Conservation (phyloP, 2,888 invertebrate genomes). For the Isotomurus palustris region DNA sequence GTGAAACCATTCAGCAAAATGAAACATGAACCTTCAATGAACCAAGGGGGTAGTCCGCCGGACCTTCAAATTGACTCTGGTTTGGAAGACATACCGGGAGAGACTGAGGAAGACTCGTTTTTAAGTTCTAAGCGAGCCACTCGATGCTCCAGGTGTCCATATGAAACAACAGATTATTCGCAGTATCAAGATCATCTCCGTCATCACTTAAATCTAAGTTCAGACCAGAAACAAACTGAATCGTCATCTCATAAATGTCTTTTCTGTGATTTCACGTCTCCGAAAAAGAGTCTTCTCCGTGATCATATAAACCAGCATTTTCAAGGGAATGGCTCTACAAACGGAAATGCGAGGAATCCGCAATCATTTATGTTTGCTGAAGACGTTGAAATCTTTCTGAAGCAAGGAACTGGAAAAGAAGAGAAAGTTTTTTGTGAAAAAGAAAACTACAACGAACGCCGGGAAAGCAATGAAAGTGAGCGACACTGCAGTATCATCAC, state of each 20-base stretch:
- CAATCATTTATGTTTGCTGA: neutral
- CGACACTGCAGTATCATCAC: neutral
- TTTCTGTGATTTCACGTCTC: neutral
- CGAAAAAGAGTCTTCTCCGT: neutral
- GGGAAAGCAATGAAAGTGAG: neutral
- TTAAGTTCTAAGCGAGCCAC: neutral
- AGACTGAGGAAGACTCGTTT: neutral
- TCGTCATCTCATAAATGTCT: neutral
- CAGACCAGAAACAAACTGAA: neutral
- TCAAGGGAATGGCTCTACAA: neutral
- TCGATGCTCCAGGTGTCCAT: neutral
- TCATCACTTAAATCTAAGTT: neutral
- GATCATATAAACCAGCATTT: neutral
- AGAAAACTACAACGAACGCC: neutral
- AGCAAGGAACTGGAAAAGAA: neutral
- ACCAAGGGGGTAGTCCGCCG: neutral
- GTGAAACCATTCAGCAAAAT: slow-evolving; percentile 46
- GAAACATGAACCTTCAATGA: neutral
- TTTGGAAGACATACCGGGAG: neutral
- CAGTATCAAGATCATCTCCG: neutral
- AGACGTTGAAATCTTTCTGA: neutral
- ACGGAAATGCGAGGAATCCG: neutral
- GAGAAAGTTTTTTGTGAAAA: neutral
- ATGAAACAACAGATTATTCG: neutral
- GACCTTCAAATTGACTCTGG: neutral